phyloP scores from a whole-genome alignment of 2,888 invertebrate species.

The Orthonevra nobilis region DNA sequence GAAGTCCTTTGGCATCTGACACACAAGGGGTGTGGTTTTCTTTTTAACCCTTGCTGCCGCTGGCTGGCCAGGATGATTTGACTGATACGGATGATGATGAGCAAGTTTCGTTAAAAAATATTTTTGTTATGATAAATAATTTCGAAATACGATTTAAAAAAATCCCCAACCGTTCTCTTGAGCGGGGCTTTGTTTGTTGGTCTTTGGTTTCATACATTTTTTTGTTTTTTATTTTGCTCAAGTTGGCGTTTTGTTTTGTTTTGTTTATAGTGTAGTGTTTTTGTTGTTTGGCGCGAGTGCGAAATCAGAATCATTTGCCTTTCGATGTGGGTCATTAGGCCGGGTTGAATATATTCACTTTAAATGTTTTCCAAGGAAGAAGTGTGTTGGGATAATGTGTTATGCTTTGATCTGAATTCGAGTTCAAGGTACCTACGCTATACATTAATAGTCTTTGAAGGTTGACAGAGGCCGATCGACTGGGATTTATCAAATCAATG shows the following conservation, averaged over 20 bases:
- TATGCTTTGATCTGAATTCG: neutral
- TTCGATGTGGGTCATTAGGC: conserved; percentile 48
- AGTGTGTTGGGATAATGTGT: conserved; percentile 34
- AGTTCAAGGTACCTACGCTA: conserved; percentile 39
- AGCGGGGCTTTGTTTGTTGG: conserved; percentile 46
- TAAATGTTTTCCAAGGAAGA: conserved; percentile 11
- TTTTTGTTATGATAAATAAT: conserved; percentile 69
- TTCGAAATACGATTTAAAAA: conserved; percentile 68
- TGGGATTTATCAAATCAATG: too few relatives aligned
- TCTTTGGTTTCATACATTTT: conserved; percentile 40
- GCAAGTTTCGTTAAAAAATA: conserved; percentile 68
- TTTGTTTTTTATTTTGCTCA: conserved; percentile 32
- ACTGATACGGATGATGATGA: conserved; percentile 51
- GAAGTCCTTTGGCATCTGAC: neutral
- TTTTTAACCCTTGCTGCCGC: conserved; percentile 45
- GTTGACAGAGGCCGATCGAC: too few relatives aligned
- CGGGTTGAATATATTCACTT: conserved; percentile 5
- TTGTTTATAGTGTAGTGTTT: conserved; percentile 13
- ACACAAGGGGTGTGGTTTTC: conserved; percentile 56
- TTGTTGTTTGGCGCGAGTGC: conserved; percentile 10
- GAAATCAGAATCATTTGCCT: too few relatives aligned
- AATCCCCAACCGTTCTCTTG: conserved; percentile 10
- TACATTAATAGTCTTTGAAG: too few relatives aligned
- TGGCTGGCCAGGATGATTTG: neutral
- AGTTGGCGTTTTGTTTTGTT: conserved; percentile 60